Base-by-base conservation (phyloP, 2,113 vertebrate species). In the Tympanuchus pallidicinctus region DNA sequence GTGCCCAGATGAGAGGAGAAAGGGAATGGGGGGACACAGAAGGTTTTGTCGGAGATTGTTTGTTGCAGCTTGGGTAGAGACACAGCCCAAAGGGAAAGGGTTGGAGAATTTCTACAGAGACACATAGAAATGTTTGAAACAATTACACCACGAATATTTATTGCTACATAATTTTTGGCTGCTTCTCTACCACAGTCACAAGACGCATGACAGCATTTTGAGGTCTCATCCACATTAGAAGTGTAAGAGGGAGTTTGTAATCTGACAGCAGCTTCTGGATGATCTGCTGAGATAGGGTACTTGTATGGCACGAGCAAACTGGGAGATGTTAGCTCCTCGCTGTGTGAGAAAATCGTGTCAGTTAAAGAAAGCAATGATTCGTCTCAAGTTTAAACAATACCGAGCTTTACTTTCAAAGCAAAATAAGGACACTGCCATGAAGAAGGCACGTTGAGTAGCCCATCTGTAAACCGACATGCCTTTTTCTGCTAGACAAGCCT, bases 381-480 rank as follows among this genome's bases (percentile, higher is more conserved):
- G 42, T 52, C 71, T 89, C 7, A 80, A 61, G 70, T 52, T 91
- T 72, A 88, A 92, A n/a, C 38, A 18, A 7, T 50, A 70, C 70
- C 60, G 63, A 42, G 54, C 48, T 54, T 86, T 81, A n/a, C 30
- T 84, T 77, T 93, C 80, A 75, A 88, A 96, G 85, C 66, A 79
- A 93, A 94, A 74, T 66, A 78, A 94, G 88, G 90, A 83, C 82
- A 69, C 63, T 78, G 91, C 27, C 79, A 61, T 32, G 60, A 72
- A 65, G 67, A 76, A 89, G 50, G 24, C 79, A 17, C 50, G 22
- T 80, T 61, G 79, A 74, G 32, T 74, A 94, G 43, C 65, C 52
- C 30, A 11, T 90, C 80, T 94, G 36, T 78, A 83, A 91, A 88
- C 36, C 42, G 76, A 21, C 82, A 57, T 3, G 34, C 25, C 52